Percentiles rank a stretch among this genome's conserved stretches.
phyloP scores from a whole-genome alignment of 2,113 vertebrate genomes.

The Agelaius phoeniceus region DNA sequence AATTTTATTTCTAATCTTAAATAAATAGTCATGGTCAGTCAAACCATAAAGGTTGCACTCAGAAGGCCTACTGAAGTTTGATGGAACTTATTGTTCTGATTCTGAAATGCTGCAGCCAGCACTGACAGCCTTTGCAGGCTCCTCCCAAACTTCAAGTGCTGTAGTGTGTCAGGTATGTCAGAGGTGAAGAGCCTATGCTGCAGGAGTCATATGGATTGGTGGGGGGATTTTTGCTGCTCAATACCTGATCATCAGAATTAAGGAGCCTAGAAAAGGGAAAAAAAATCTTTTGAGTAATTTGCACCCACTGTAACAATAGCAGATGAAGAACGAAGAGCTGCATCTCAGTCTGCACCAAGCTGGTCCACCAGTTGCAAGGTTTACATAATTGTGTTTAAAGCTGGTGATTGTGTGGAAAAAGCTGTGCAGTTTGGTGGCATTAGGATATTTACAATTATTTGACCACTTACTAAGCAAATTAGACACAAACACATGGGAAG shows the following conservation, averaged over 20 bases:
- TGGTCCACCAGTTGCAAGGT: background rate
- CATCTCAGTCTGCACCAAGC: background rate
- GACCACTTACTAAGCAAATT: background rate
- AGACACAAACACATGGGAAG: background rate
- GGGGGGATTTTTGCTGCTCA: background rate
- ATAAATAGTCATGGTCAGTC: background rate
- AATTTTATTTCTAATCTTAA: background rate
- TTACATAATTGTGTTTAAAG: background rate
- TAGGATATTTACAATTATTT: background rate
- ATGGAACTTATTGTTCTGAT: background rate
- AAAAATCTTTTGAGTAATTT: background rate
- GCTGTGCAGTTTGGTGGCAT: background rate
- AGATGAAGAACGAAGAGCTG: background rate
- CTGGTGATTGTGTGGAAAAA: background rate
- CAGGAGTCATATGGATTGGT: background rate
- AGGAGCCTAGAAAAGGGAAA: background rate
- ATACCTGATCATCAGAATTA: background rate
- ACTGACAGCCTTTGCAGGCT: rapidly evolving
- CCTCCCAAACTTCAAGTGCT: background rate
- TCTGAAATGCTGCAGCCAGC: background rate
- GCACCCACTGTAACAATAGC: background rate
- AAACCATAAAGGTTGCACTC: background rate
- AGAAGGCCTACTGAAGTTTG: background rate
- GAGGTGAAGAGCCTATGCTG: background rate
- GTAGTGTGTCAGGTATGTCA: background rate